Percentiles rank a stretch among this genome's conserved stretches.
These are phyloP conservation scores for Papilio dardanus DNA, from an alignment of 1,140 invertebrate species.

Conservation along the genomic window DNA sequence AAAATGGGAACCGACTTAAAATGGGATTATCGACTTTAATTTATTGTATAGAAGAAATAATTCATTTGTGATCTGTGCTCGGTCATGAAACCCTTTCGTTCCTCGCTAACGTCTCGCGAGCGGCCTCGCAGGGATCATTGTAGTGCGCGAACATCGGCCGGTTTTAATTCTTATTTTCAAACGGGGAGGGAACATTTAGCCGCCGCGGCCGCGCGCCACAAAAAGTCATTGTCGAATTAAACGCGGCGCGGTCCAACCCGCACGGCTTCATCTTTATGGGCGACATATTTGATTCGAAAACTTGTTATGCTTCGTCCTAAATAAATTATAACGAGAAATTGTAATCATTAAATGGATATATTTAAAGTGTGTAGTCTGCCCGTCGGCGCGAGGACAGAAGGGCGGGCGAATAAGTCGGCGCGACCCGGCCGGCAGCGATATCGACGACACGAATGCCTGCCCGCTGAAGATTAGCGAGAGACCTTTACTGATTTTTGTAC, in stretches of 20 bases:
- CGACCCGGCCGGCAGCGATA: conserved; percentile 60
- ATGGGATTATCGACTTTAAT: conserved; percentile 81
- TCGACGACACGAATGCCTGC: conserved; percentile 75
- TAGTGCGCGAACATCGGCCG: conserved; percentile 61
- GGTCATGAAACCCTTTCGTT: conserved; percentile 78
- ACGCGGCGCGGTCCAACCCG: conserved; percentile 69
- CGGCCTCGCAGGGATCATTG: conserved; percentile 75
- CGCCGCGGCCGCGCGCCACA: conserved; percentile 50
- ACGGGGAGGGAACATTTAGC: conserved; percentile 70
- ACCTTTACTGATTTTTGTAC: conserved; percentile 65
- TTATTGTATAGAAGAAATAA: conserved; percentile 80
- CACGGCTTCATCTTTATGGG: conserved; percentile 79
- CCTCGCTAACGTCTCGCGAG: conserved; percentile 58
- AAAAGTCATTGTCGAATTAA: conserved; percentile 72
- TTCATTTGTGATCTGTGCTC: conserved; percentile 69
- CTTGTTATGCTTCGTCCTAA: conserved; percentile 81
- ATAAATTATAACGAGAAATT: conserved; percentile 82
- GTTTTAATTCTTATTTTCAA: conserved; percentile 79
- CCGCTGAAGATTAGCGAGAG: conserved; percentile 65
- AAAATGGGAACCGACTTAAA: conserved; percentile 60
- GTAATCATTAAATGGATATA: conserved; percentile 82
- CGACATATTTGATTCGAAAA: conserved; percentile 82
- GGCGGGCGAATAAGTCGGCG: conserved; percentile 47
- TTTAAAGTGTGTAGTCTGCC: conserved; percentile 70
- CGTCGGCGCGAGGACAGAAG: conserved; percentile 56